A percentile compares a stretch with the other conserved stretches of the same genome.
Conservation (phyloP, 2,797 vertebrate species). For the Phalloptychus januarius region DNA sequence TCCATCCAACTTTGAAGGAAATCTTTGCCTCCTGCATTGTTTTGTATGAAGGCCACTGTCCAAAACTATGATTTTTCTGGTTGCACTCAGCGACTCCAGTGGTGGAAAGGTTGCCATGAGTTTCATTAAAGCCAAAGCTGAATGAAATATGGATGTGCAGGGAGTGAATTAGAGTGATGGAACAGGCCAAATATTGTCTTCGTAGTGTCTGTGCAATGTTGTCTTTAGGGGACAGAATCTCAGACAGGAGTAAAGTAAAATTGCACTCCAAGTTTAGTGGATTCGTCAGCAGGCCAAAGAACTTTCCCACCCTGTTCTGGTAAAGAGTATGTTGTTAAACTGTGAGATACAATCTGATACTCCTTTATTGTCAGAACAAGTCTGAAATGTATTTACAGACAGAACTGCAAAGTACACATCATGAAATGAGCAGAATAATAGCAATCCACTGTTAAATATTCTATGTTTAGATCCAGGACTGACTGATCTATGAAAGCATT, state of each 20-base stretch:
- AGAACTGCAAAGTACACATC: background rate
- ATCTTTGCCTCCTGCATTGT: constrained; percentile 69
- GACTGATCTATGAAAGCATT: background rate
- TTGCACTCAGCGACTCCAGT: constrained; percentile 73
- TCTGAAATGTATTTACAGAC: background rate
- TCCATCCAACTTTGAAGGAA: constrained; percentile 50
- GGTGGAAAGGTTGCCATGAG: constrained; percentile 81
- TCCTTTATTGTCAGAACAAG: background rate
- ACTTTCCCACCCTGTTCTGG: constrained; percentile 65
- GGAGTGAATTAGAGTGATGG: constrained; percentile 84
- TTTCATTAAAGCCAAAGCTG: constrained; percentile 81
- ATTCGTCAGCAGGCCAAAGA: constrained; percentile 71
- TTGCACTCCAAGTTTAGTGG: constrained; percentile 64
- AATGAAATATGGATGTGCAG: constrained; percentile 85
- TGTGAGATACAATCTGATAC: background rate
- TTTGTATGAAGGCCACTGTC: constrained; percentile 80
- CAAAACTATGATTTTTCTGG: constrained; percentile 80
- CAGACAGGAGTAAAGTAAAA: constrained; percentile 71
- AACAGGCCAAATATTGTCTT: constrained; percentile 81
- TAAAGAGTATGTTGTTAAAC: constrained; percentile 38
- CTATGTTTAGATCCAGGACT: background rate
- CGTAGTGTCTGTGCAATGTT: constrained; percentile 76
- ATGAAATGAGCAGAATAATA: background rate
- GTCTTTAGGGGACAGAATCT: constrained; percentile 77
- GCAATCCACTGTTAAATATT: background rate